Evolutionary conservation across 2,888 invertebrate species (phyloP).

Genomic region (Mesodorylaimus sp.): DNA sequence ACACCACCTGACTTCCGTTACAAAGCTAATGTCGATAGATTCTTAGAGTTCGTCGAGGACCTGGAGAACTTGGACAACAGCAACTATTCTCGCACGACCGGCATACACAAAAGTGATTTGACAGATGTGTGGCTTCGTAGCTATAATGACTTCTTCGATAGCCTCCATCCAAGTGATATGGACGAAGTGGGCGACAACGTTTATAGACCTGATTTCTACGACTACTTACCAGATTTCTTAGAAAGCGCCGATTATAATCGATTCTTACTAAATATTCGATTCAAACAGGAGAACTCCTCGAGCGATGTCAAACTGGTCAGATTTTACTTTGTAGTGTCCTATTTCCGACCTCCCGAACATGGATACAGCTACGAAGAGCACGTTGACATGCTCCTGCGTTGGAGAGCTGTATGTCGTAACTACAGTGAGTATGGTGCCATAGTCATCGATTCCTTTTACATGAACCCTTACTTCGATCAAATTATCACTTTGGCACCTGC

Average conservation of each 20-base stretch:
- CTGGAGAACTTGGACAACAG: background rate
- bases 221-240: background rate
- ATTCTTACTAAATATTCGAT: background rate
- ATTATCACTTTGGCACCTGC: background rate
- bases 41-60: slow-evolving; percentile 11
- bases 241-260: background rate
- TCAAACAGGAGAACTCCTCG: too few relatives aligned
- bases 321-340: background rate
- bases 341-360: background rate
- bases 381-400: background rate
- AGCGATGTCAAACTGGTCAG: too few relatives aligned
- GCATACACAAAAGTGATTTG: too few relatives aligned
- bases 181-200: too few relatives aligned
- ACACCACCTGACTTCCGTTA: background rate
- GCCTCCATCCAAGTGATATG: background rate
- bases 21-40: slow-evolving; percentile 11
- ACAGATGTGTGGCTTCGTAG: background rate
- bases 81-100: background rate
- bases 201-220: background rate
- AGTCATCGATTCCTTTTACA: background rate
- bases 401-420: background rate
- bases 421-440: background rate
- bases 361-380: background rate
- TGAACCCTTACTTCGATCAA: slow-evolving; percentile 5
- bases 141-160: background rate